A percentile compares a stretch with the other conserved stretches of the same genome.
phyloP scores from a whole-genome alignment of 92 coral and sea anemone genomes.

The Porites lobata region DNA sequence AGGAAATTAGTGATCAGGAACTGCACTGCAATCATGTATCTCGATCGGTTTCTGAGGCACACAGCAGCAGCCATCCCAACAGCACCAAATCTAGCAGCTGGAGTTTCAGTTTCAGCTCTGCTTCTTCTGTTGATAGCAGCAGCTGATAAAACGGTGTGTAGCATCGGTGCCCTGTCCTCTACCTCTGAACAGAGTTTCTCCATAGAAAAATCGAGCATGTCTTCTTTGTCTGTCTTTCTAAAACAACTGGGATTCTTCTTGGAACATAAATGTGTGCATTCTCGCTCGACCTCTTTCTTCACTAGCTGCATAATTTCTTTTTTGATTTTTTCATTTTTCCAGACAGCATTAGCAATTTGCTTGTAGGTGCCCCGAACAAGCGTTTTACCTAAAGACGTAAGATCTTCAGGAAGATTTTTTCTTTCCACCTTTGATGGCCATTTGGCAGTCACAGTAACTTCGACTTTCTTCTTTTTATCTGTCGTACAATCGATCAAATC shows the following conservation, averaged over 20 bases:
- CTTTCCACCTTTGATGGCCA: conserved; percentile 69
- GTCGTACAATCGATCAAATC: conserved; percentile 19
- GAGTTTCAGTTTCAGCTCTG: conserved; percentile 29
- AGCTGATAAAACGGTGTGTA: conserved; percentile 58
- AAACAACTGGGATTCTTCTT: conserved; percentile 69
- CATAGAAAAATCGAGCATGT: conserved; percentile 66
- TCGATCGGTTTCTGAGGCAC: conserved; percentile 67
- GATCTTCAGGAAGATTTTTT: conserved; percentile 66
- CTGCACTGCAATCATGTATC: conserved; percentile 76
- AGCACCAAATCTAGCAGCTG: conserved; percentile 50
- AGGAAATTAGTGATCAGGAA: conserved; percentile 64
- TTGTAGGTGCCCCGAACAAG: conserved; percentile 69
- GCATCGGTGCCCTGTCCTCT: conserved; percentile 68
- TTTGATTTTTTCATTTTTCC: conserved; percentile 53
- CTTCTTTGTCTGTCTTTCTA: conserved; percentile 65
- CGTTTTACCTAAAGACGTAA: conserved; percentile 78
- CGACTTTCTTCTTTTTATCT: not conserved
- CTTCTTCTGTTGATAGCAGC: conserved; percentile 60
- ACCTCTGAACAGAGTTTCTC: conserved; percentile 59
- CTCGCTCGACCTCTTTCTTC: conserved; percentile 65
- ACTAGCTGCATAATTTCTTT: conserved; percentile 55
- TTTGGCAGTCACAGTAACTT: conserved; percentile 58
- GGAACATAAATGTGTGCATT: conserved; percentile 74
- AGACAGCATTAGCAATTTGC: conserved; percentile 77
- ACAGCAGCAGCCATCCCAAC: conserved; percentile 90